Evolutionary conservation across 2,888 invertebrate genomes (phyloP).

Genomic region (Xanthorhoe spadicearia): DNA sequence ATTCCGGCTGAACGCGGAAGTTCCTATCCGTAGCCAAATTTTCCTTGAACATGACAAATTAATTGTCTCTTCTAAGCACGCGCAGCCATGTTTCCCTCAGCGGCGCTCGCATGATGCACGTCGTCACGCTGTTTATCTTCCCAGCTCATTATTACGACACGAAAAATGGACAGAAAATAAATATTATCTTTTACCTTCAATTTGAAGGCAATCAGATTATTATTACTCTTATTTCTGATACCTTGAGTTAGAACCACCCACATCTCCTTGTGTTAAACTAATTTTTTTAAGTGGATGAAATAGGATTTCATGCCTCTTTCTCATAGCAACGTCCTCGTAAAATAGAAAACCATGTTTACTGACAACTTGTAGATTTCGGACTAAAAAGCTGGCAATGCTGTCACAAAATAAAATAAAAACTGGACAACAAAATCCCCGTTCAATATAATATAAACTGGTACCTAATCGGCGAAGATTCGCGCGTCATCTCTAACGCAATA

Average conservation of each 20-base stretch:
- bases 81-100: slow-evolving; percentile 18
- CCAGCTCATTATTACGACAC: slow-evolving; percentile 1
- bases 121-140: slow-evolving; percentile 12
- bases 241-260: background rate
- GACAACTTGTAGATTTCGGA: background rate
- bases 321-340: too few relatives aligned
- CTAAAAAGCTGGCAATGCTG: background rate
- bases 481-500: slow-evolving; percentile 4
- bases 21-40: background rate
- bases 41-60: slow-evolving; percentile 21
- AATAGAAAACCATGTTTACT: background rate
- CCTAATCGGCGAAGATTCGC: slow-evolving; percentile 1
- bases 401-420: background rate
- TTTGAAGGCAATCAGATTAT: background rate
- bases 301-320: too few relatives aligned
- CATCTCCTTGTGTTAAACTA: background rate
- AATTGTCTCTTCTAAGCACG: slow-evolving; percentile 1
- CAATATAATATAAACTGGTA: background rate
- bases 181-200: background rate
- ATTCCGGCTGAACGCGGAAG: slow-evolving; percentile 10
- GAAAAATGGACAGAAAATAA: background rate
- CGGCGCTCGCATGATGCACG: background rate
- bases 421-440: background rate
- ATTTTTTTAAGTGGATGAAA: background rate
- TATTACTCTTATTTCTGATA: background rate